A percentile compares a stretch with the other conserved stretches of the same genome.
Evolutionary conservation across 2,797 vertebrate species (phyloP).

Genomic region (Halcyon badia): DNA sequence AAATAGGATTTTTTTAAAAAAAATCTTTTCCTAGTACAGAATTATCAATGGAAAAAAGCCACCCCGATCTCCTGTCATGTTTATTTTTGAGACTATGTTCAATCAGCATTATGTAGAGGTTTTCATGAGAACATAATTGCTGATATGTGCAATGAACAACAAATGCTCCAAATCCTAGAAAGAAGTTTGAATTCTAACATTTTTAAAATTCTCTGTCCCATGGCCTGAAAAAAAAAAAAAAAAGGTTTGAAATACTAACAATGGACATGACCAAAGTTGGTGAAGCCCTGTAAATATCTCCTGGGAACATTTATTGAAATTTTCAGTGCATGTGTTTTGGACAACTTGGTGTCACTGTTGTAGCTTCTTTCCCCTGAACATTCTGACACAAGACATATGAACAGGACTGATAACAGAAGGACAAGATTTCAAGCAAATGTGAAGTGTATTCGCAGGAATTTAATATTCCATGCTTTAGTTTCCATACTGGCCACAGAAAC

Average conservation of each 20-base stretch:
- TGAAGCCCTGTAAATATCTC: not conserved
- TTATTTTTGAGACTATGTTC: not conserved
- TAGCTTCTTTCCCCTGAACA: not conserved
- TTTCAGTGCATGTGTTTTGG: not conserved
- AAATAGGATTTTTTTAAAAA: not conserved
- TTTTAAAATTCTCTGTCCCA: not conserved
- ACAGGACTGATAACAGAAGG: not conserved
- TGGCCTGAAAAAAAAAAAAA: not conserved
- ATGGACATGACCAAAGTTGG: not conserved
- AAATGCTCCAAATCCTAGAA: not conserved
- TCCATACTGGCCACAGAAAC: not conserved
- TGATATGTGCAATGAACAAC: not conserved
- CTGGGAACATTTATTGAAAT: not conserved
- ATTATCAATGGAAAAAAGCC: not conserved
- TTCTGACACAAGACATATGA: accelerated
- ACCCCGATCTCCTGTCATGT: not conserved
- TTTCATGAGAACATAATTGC: not conserved
- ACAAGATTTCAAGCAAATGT: not conserved
- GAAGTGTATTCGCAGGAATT: not conserved
- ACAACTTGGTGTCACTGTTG: not conserved
- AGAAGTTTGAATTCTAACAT: not conserved
- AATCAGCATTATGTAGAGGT: not conserved
- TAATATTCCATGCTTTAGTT: not conserved
- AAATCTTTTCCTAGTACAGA: not conserved
- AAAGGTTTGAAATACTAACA: not conserved